Evolutionary conservation across 2,113 vertebrate species (phyloP).

Genomic region (Gymnogyps californianus): DNA sequence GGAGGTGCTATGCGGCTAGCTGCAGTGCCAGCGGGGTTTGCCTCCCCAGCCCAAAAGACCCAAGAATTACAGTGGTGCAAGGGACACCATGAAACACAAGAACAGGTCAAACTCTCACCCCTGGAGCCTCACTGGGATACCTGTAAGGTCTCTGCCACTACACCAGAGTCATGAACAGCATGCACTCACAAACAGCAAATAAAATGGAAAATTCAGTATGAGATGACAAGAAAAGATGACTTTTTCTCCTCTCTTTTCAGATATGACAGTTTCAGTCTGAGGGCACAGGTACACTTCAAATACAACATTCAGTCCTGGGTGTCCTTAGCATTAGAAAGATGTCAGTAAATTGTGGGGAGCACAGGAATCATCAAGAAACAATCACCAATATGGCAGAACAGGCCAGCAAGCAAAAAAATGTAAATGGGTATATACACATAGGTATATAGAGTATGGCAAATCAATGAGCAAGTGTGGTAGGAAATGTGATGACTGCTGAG

Average conservation of each 20-base stretch:
- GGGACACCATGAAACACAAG: accelerated
- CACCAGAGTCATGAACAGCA: not conserved
- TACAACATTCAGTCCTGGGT: not conserved
- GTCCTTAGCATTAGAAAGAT: not conserved
- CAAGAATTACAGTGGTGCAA: not conserved
- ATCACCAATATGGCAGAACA: not conserved
- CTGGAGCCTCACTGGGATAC: not conserved
- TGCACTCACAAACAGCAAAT: not conserved
- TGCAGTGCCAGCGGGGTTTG: not conserved
- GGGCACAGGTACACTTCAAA: not conserved
- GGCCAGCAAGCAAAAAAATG: not conserved
- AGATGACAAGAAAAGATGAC: not conserved
- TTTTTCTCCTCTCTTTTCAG: not conserved
- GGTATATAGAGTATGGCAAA: not conserved
- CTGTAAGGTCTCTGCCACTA: not conserved
- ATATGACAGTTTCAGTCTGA: not conserved
- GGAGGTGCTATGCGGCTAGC: accelerated
- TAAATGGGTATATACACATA: not conserved
- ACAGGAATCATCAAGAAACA: not conserved
- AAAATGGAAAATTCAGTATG: not conserved
- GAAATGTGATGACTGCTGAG: not conserved
- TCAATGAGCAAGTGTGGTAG: not conserved
- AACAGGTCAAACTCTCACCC: not conserved
- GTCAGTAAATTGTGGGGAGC: not conserved
- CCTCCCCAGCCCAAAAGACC: not conserved